Conservation (phyloP, 2,888 invertebrate genomes). For the Pristionchus japonicus region DNA sequence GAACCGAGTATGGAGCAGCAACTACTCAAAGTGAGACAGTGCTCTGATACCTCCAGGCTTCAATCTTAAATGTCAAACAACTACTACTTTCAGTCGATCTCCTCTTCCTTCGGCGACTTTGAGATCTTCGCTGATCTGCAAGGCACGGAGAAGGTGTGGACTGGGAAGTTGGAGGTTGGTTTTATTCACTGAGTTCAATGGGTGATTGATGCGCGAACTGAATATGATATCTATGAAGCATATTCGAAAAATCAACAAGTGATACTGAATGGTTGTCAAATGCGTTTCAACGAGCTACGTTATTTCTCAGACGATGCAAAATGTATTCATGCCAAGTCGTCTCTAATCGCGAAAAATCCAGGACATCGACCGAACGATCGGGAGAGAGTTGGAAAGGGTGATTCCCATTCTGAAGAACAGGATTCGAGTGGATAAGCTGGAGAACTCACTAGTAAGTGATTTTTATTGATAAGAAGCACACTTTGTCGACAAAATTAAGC, state of each 20-base stretch:
- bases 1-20: slow-evolving; percentile 83
- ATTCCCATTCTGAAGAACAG: slow-evolving; percentile 85
- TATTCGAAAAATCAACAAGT: no score
- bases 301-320: no score
- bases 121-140: slow-evolving; percentile 80
- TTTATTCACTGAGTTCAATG: no score
- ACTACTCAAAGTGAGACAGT: slow-evolving; percentile 78
- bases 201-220: no score
- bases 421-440: slow-evolving; percentile 82
- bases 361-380: slow-evolving; percentile 81
- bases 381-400: slow-evolving; percentile 86
- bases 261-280: no score
- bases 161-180: slow-evolving; percentile 80
- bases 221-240: no score
- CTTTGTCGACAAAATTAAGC: not conserved
- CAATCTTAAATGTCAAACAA: no score
- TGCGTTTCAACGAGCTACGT: no score
- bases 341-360: no score
- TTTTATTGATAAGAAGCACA: not conserved
- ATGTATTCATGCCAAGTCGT: no score
- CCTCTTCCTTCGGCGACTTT: slow-evolving; percentile 64
- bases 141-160: slow-evolving; percentile 83
- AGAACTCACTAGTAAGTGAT: slow-evolving; percentile 65
- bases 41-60: no score
- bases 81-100: slow-evolving; percentile 54